Base-by-base conservation (phyloP, 2,888 invertebrate genomes). In the Rotaria socialis region DNA sequence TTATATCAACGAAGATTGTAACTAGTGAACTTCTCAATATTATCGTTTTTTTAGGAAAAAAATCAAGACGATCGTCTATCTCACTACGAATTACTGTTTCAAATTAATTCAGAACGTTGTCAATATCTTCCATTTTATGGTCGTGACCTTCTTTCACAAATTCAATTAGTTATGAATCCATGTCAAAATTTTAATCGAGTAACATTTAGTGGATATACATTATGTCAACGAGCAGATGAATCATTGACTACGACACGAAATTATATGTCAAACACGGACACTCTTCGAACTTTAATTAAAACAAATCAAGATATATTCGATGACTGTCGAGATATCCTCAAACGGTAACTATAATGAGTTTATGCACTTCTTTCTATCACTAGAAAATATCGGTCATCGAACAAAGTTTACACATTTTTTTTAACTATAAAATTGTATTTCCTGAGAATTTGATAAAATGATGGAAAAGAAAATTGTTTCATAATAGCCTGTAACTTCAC, bases 241-340 rank as follows among this genome's bases (percentile, higher is more conserved):
- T 4, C 43, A 24, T 41, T 80, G 47, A 27, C 16, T 16, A 47
- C 80, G 11, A n/a, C 6, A 0, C 19, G 11, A 80, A 84, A 80
- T 7, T 80, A 47, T 80, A 47, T 80, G 43, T 80, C 47, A 80
- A 84, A 19, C 2, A 85, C 35, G 5, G 27, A 85, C 41, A 8
- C 5, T 47, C 35, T 85, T 43, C 43, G 96, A 96, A 90, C 27
- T 14, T 74, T 41, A 75, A 19, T 67, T 67, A 60, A 84, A 47
- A 55, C 84, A 74, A 86, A 84, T 80, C 35, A 41, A 56, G 14
- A 60, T 14, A 1, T 22, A 35, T 84, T 84, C 35, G 43, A 85
- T 75, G 56, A 85, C 47, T 58, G 56, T 50, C 52, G 43, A n/a
- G 24, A 43, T 47, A n/a, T 80, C 43, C 14, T 80, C 10, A 24